phyloP scores from a whole-genome alignment of 2,113 vertebrate genomes.

The Ictalurus punctatus region DNA sequence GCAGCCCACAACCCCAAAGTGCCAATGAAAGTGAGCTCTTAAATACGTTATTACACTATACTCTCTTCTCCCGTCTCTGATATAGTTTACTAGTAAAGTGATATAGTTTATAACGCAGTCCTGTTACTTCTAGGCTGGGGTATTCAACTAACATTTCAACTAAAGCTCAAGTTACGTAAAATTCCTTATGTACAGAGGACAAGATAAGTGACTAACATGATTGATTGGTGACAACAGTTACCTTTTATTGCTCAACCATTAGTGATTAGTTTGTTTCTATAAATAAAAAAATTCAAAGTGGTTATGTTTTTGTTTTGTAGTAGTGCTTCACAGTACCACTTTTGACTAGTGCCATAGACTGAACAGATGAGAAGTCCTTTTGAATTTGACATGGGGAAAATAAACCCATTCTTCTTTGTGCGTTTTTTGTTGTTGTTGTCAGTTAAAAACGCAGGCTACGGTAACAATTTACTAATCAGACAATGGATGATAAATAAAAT shows the following conservation, averaged over 20 bases:
- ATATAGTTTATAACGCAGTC: neutral
- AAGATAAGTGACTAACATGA: no score
- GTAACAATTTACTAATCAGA: neutral
- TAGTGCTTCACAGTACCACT: neutral
- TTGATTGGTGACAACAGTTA: no score
- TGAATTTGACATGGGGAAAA: neutral
- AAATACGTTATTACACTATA: neutral
- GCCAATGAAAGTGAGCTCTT: constrained; percentile 80
- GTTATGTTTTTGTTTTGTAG: neutral
- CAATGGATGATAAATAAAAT: no score
- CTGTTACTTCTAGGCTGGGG: neutral
- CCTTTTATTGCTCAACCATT: no score
- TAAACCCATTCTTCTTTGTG: neutral
- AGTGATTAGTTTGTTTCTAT: no score
- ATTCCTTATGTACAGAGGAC: no score
- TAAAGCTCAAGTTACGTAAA: no score
- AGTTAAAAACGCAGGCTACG: neutral
- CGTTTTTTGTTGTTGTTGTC: neutral
- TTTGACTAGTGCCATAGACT: neutral
- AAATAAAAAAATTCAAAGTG: no score
- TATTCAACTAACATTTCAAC: neutral
- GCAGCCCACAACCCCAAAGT: constrained; percentile 86
- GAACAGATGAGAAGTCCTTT: neutral
- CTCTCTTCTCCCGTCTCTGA: neutral
- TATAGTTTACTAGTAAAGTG: neutral